phyloP scores from a whole-genome alignment of 2,797 vertebrate species.

The Thalassophryne amazonica region DNA sequence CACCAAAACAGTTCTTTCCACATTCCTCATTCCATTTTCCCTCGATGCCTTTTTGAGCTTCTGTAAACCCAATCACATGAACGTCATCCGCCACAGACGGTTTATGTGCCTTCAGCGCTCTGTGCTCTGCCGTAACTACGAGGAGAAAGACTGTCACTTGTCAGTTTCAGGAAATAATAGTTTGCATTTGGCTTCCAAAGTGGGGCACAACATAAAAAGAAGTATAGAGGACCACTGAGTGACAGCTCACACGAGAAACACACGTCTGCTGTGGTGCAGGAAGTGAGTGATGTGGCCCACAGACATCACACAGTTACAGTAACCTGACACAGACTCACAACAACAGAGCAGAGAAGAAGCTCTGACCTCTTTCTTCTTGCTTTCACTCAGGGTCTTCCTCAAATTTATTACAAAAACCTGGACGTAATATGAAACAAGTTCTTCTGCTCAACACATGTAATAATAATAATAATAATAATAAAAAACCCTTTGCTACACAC shows the following conservation, averaged over 20 bases:
- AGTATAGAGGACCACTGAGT: too few relatives aligned
- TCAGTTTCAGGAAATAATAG: background rate
- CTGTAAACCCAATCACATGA: conserved; percentile 54
- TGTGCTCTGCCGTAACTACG: too few relatives aligned
- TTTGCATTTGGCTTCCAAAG: background rate
- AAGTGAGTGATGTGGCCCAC: conserved; percentile 18
- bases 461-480: too few relatives aligned
- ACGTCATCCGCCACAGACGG: conserved; percentile 37
- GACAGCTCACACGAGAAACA: background rate
- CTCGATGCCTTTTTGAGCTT: background rate
- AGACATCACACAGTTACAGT: conserved; percentile 31
- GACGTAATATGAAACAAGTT: too few relatives aligned
- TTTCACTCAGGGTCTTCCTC: background rate
- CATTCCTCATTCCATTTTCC: background rate
- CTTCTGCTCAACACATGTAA: too few relatives aligned
- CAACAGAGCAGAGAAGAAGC: conserved; percentile 14
- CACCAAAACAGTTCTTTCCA: too few relatives aligned
- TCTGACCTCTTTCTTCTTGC: conserved; percentile 15
- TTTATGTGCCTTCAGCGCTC: background rate
- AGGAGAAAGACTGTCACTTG: background rate
- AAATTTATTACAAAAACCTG: too few relatives aligned
- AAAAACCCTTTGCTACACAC: too few relatives aligned
- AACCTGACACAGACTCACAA: conserved; percentile 64
- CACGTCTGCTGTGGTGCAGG: background rate
- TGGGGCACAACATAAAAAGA: background rate